phyloP scores from a whole-genome alignment of 2,797 vertebrate genomes.

The Hydrocynus forskahlii region DNA sequence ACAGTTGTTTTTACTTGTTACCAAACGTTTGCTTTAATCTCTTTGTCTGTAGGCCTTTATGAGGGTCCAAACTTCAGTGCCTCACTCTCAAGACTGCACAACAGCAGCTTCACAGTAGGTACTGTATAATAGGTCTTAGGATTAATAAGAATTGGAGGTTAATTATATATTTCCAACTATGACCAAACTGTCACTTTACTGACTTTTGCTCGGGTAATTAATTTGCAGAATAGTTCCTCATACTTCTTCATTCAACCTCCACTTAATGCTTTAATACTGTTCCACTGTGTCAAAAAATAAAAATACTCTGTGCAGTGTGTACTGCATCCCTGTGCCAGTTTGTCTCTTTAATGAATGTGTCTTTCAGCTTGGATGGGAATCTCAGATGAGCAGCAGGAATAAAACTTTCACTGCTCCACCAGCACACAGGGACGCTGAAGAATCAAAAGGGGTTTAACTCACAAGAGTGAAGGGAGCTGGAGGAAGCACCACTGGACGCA shows the following conservation, averaged over 20 bases:
- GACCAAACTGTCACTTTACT: no score
- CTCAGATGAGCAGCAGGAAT: slow-evolving; percentile 3
- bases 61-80: no score
- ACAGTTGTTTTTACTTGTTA: no score
- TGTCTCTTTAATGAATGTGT: not conserved
- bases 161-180: no score
- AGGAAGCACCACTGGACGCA: not conserved
- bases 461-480: not conserved
- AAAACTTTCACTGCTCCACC: not conserved
- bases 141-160: no score
- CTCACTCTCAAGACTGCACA: not conserved
- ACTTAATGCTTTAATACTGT: not conserved
- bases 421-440: not conserved
- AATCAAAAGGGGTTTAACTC: slow-evolving; percentile 1
- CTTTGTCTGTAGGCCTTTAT: not conserved
- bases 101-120: not conserved
- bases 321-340: not conserved
- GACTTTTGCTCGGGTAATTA: not conserved
- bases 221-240: not conserved
- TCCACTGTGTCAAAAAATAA: not conserved
- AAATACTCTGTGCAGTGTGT: not conserved
- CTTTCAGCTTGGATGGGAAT: not conserved
- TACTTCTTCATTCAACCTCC: not conserved
- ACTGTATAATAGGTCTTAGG: no score
- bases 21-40: not conserved